Evolutionary conservation across 2,113 vertebrate species (phyloP), one percentile per base, ranked within the genome.

Genomic region (Cyprinodon variegatus): DNA sequence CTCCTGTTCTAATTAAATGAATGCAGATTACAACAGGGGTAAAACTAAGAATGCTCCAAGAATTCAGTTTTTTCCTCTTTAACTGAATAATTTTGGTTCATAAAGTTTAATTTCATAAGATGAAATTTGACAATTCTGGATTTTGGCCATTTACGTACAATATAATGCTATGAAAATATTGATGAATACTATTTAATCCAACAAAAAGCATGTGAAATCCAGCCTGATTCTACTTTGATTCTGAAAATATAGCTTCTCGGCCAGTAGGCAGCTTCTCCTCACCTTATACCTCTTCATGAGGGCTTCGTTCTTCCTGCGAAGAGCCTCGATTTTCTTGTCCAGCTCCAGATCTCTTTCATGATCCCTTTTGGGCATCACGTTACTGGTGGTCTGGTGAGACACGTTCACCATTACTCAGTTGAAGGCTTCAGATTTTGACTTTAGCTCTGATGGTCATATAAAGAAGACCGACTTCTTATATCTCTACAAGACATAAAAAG

Each of bases 201-300:
- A n/a, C 7, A 7, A 53, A 53, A n/a, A 4, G 29, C 29, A n/a
- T 8, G 3, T n/a, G 6, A 57, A n/a, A 57, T 57, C 20, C 50
- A 57, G 20, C 9, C n/a, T 7, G 7, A 57, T 9, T 29, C 29
- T 29, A 20, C 4, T 12, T 11, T 43, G 36, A 38, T 0, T 50
- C 10, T 22, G 4, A 17, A 60, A 12, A 41, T 57, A 15, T 40
- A 66, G n/a, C 10, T 11, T 68, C 36, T 79, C 38, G 11, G n/a
- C 74, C n/a, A 76, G 65, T 29, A 3, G 9, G 61, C 8, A 45
- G 20, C 64, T 61, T 67, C 61, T 70, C 62, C 94, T 92, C 76
- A 99, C 98, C 95, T 97, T 96, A 87, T 99, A 97, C 85, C 97
- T 95, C 82, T 95, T 96, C 82, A 98, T 96, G 7, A 99, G 95